A percentile compares a stretch with the other conserved stretches of the same genome.
These are phyloP conservation scores for Cephus cinctus DNA, from an alignment of 1,140 invertebrate species.

Conservation along the genomic window DNA sequence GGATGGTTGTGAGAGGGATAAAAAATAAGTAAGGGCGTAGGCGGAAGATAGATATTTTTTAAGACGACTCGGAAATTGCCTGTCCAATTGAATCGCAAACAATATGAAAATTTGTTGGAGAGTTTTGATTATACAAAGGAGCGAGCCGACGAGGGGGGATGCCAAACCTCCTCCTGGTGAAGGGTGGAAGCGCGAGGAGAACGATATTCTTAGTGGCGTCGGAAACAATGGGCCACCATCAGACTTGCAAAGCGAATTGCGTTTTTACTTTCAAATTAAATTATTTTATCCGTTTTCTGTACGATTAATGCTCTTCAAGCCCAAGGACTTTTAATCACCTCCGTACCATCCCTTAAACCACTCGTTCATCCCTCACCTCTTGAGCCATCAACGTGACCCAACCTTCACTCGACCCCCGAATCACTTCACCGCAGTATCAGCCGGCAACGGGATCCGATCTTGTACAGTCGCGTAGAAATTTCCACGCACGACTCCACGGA, in stretches of 20 bases:
- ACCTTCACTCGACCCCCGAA: too few relatives aligned
- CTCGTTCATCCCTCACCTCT: too few relatives aligned
- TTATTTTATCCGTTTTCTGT: conserved; percentile 50
- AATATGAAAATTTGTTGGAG: conserved; percentile 56
- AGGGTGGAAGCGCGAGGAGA: too few relatives aligned
- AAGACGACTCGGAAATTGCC: conserved; percentile 50
- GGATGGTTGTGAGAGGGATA: too few relatives aligned
- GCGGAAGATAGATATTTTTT: conserved; percentile 37
- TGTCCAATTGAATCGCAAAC: conserved; percentile 55
- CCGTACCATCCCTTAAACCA: too few relatives aligned
- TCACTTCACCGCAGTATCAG: too few relatives aligned
- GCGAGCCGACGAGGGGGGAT: conserved; percentile 26
- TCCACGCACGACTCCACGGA: too few relatives aligned
- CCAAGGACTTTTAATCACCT: conserved; percentile 36
- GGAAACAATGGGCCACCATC: conserved; percentile 49
- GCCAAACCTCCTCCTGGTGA: too few relatives aligned
- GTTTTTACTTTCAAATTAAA: conserved; percentile 54
- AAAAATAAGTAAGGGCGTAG: conserved; percentile 4
- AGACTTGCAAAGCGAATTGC: conserved; percentile 50
- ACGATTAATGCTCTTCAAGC: conserved; percentile 46
- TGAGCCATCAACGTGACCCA: too few relatives aligned
- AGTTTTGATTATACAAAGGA: conserved; percentile 56
- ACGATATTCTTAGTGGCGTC: conserved; percentile 45
- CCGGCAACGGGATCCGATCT: too few relatives aligned
- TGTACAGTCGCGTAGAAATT: too few relatives aligned